Conservation (phyloP, 1,140 invertebrate species). For the Vollenhovia emeryi region DNA sequence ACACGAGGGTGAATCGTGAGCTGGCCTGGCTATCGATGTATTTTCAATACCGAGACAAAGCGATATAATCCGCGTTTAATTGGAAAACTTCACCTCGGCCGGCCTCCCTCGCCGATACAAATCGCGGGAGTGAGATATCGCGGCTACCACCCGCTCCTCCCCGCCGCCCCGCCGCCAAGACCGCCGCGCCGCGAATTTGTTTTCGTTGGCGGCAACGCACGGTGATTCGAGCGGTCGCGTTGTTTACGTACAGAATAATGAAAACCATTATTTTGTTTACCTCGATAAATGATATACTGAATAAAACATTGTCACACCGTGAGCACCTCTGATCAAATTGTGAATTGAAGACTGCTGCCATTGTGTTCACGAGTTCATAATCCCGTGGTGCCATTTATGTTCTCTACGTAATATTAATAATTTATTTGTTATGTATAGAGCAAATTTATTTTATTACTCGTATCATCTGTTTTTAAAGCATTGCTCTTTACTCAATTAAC, state of each 20-base stretch:
- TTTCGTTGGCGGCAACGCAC: slow-evolving; percentile 41
- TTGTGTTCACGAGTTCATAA: not conserved
- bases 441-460: not conserved
- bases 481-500: not conserved
- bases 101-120: slow-evolving; percentile 71
- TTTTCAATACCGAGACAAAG: slow-evolving; percentile 84
- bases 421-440: not conserved
- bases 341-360: not conserved
- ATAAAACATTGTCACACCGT: slow-evolving; percentile 37
- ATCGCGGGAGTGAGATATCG: slow-evolving; percentile 69
- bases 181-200: slow-evolving; percentile 52
- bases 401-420: not conserved
- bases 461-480: not conserved
- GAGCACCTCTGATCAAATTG: not conserved
- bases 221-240: slow-evolving; percentile 32
- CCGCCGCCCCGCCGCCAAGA: slow-evolving; percentile 14
- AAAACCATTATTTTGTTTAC: slow-evolving; percentile 55
- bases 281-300: slow-evolving; percentile 35
- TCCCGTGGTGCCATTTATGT: not conserved
- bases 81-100: slow-evolving; percentile 81
- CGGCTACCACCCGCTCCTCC: not conserved
- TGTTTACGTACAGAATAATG: slow-evolving; percentile 50
- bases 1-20: slow-evolving; percentile 23
- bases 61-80: slow-evolving; percentile 85
- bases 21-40: slow-evolving; percentile 80